Conservation (phyloP, 1,140 invertebrate genomes). For the Sinella curviseta region DNA sequence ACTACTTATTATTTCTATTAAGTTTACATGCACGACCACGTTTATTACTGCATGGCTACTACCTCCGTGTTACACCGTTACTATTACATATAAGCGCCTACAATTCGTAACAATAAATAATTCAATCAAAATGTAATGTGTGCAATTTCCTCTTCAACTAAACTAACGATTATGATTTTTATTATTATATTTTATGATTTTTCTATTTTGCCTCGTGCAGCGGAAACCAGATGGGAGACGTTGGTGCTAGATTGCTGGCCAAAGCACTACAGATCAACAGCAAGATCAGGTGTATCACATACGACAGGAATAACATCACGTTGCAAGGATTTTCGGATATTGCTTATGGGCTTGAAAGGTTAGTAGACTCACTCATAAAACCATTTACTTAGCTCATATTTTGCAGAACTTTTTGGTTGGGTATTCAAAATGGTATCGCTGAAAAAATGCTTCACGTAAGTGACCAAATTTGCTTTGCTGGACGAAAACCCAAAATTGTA, state of each 20-base stretch:
- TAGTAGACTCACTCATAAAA: no score
- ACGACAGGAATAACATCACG: conserved; percentile 86
- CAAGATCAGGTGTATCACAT: conserved; percentile 76
- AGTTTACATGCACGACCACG: not conserved
- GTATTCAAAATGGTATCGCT: no score
- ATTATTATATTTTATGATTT: not conserved
- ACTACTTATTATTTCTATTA: not conserved
- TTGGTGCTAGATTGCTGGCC: conserved; percentile 83
- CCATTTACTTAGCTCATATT: no score
- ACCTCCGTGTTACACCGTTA: no score
- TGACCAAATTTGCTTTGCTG: no score
- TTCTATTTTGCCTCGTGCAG: conserved; percentile 57
- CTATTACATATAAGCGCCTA: no score
- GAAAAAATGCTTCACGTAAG: no score
- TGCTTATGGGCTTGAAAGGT: conserved; percentile 79
- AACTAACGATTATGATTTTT: not conserved
- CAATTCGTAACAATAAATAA: no score
- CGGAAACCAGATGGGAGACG: conserved; percentile 89
- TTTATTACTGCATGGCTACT: no score
- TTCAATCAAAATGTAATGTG: no score
- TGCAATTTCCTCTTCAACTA: not conserved
- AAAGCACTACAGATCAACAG: conserved; percentile 94
- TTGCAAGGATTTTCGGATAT: conserved; percentile 82
- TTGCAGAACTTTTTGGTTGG: no score
- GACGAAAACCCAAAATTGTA: no score